Base-by-base conservation (phyloP, 30 jellyfish, hydroid and myxozoan genomes). In the Mastigias papua region DNA sequence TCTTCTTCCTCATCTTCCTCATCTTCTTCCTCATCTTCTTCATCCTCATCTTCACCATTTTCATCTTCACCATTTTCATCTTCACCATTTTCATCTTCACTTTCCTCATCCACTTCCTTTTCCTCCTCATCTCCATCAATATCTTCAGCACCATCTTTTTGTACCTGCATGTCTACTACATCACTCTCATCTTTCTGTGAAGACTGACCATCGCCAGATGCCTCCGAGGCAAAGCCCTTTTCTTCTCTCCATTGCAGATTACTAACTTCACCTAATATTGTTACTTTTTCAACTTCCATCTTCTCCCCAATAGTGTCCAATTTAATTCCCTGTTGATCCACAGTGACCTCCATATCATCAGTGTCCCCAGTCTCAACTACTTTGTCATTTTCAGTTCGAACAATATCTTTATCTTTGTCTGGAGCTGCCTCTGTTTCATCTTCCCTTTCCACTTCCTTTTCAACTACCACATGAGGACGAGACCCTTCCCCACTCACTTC, bases 221-320 rank as follows among this genome's bases (percentile, higher is more conserved):
- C 65, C 22, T 83, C 93, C 1, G 82, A 76, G 9, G 26, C 62
- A 15, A 42, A 69, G 2, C 85, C 86, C 10, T 83, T 64, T 13
- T 61, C 86, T 48, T 83, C 93, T 30, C 83, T 66, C 86, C 82
- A 80, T 21, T n/a, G 67, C 46, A 3, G 33, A 42, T 22, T 69
- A 15, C 51, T 60, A 21, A 25, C 84, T 16, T 20, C 26, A 6
- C 5, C 50, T n/a, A n/a, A n/a, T n/a, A n/a, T n/a, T n/a, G n/a
- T n/a, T 11, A 17, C 82, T 2, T 1, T 84, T 50, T 28, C 65
- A 25, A 32, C n/a, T 5, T 26, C 30, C 1, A 20, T 25, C 8
- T 1, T 20, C 80, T 69, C 80, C 1, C 17, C 46, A 17, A 37
- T 13, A 0, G 20, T n/a, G 37, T 72, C 37, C 69, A 20, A 8